phyloP scores from a whole-genome alignment of 2,113 vertebrate species.

The Pseudopodoces humilis region DNA sequence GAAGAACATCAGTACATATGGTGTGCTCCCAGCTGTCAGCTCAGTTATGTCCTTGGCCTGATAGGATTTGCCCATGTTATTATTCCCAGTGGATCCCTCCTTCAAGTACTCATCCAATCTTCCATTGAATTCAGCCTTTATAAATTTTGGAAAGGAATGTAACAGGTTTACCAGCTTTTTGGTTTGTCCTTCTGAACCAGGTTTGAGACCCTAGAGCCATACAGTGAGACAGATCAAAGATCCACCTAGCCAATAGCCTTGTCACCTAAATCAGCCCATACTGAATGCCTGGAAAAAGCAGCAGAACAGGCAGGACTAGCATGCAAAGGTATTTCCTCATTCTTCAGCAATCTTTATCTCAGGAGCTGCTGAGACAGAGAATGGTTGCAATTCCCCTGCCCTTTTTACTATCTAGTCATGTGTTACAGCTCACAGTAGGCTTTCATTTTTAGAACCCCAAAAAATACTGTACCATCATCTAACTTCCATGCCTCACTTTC shows the following conservation, averaged over 20 bases:
- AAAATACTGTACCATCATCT: neutral
- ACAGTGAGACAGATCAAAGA: neutral
- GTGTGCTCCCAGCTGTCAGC: neutral
- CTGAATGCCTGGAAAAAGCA: neutral
- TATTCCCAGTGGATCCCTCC: neutral
- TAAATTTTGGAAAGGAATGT: neutral
- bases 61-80: neutral
- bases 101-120: neutral
- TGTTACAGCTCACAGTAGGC: neutral
- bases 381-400: neutral
- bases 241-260: neutral
- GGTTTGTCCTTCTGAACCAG: neutral
- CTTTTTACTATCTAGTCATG: neutral
- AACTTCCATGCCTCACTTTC: neutral
- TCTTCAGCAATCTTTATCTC: neutral
- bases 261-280: neutral
- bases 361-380: neutral
- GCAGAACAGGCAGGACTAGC: neutral
- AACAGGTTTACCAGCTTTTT: neutral
- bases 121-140: neutral
- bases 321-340: neutral
- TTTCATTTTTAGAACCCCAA: neutral
- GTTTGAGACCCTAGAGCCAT: neutral
- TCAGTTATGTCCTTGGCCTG: neutral
- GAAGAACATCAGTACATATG: neutral